Evolutionary conservation across 2,113 vertebrate genomes (phyloP), one percentile per base, ranked within the genome.

Genomic region (Oxygymnocypris stewartii): DNA sequence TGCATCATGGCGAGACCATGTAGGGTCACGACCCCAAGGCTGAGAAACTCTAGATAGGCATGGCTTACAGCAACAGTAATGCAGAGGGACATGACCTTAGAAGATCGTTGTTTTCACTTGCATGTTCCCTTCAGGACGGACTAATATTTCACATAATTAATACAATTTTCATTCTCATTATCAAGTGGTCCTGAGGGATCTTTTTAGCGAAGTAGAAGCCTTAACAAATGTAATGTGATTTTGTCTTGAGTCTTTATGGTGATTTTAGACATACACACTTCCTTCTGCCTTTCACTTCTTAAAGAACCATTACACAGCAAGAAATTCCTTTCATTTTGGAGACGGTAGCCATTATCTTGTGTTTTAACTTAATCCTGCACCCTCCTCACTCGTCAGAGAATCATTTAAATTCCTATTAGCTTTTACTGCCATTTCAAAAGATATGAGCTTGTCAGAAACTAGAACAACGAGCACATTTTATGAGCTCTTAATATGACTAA

Each of bases 341-440:
- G 81, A 81, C 93, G 90, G 25, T 93, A 90, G 92, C 92, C 89
- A 78, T 51, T 93, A 87, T 44, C 90, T 93, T 91, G 89, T 51
- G 42, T 87, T 87, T 82, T 37, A 83, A 76, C 71, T 82, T 31
- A 57, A 73, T 86, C 71, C 67, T 76, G 9, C 57, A 31, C 59
- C 90, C 80, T 92, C 92, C 91, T 87, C 88, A 84, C 87, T 87
- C 89, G 92, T 93, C 92, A 91, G 92, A 92, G 91, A 92, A 89
- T 71, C 88, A 94, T 90, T 95, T 94, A 92, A 93, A 93, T 94
- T 84, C 90, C 86, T 88, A 93, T 93, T 94, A 93, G 73, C 84
- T 90, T 86, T 92, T 87, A 88, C 87, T 92, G 84, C 86, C 81
- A 91, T 93, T 91, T 91, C 89, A 80, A 49, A 74, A 79, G 77